Base-by-base conservation (phyloP, 2,113 vertebrate species). In the Ammospiza nelsoni region DNA sequence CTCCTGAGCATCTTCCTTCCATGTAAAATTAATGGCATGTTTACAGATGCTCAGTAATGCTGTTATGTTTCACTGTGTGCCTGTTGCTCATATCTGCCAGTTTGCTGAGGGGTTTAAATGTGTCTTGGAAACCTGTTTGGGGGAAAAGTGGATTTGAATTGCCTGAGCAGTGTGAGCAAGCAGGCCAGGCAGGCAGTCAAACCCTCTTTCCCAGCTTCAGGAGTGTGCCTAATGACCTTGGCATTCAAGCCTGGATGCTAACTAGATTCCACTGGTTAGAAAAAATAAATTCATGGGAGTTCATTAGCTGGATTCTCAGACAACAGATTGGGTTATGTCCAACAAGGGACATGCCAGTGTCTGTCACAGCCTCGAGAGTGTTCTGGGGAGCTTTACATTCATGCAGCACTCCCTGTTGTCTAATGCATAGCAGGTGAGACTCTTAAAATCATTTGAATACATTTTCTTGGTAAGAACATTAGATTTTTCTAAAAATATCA, bases 271-370 rank as follows among this genome's bases (percentile, higher is more conserved):
- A 65, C 73, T 62, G 52, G 25, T 71, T 81, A 59, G 65, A 72
- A 92, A 78, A 72, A 61, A 43, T 35, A 21, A 66, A 13, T 17
- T 31, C 25, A 31, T 46, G 31, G 33, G 41, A 69, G 67, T 84
- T 95, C 25, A 31, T 91, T 89, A 84, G 73, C 80, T 72, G 58
- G 49, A 23, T 89, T 91, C 66, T 81, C 80, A 84, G 77, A 72
- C 57, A 75, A 55, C 84, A 87, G 77, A 68, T 82, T 87, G 69
- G 73, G 87, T 93, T 78, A 29, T 37, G 41, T 92, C 87, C 77
- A 84, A 5, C 1, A 1, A 35, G 43, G 73, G 49, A n/a, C 8
- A 6, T 82, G 35, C 57, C 61, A 57, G 51, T 76, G 84, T 52
- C 55, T 94, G 65, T 81, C 85, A 95, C 52, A 57, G 48, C 51